Base-by-base conservation (phyloP, 2,113 vertebrate genomes). In the Ptyas mucosa region DNA sequence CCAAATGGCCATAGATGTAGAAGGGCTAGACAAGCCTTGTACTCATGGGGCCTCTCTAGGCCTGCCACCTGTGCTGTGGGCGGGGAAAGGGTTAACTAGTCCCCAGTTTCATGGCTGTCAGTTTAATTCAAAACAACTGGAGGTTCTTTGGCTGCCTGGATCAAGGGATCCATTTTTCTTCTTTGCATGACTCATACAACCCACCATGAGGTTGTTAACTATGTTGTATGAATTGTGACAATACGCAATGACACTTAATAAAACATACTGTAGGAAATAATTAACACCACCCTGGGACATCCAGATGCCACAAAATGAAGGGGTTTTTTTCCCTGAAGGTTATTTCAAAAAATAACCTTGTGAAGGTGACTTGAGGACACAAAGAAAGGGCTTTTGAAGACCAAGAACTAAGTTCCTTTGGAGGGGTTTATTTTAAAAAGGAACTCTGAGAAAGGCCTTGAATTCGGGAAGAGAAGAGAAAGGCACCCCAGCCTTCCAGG, bases 401-500 rank as follows among this genome's bases (percentile, higher is more conserved):
- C 14, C 8, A 51, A 75, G 64, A 34, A 18, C 6, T 20, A 8
- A 8, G n/a, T 39, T 8, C 69, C 7, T 75, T 75, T n/a, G n/a
- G 6, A 18, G n/a, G 69, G 34, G 3, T 23, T 55, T 18, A 8
- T 29, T 61, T 46, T 8, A 3, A 91, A 90, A 26, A 43, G 7
- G 26, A 10, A 39, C 0, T 18, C 93, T 75, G 2, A 46, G 58
- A 53, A 89, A 88, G 91, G 23, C 85, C 91, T 0, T 0, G 75
- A 26, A 93, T 85, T 54, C 81, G 91, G 91, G 91, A 89, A 61
- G 29, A 94, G 94, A 95, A 95, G 55, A 85, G 91, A 91, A 90
- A 87, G 26, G 81, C 69, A 89, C 75, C 81, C 94, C 93, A 39
- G 57, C 61, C 90, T 90, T 93, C 94, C 54, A 1, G 86, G 94